These are phyloP conservation scores for Oscheius onirici DNA, from an alignment of 2,888 invertebrate species.

Conservation along the genomic window DNA sequence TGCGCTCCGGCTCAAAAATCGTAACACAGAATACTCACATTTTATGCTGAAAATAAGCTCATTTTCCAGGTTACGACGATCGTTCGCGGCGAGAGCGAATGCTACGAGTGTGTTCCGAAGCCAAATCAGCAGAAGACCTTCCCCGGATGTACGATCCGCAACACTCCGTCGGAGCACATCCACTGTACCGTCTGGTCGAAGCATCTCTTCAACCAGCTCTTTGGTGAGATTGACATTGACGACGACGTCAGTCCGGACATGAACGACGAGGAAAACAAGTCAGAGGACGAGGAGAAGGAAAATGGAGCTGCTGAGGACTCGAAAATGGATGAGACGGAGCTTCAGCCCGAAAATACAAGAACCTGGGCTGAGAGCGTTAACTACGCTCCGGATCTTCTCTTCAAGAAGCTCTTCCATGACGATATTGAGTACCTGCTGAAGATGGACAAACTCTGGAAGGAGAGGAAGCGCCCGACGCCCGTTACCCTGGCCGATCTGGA, in stretches of 20 bases:
- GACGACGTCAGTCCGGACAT: conserved; percentile 97
- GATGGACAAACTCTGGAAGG: conserved; percentile 96
- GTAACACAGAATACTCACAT: too few species aligned
- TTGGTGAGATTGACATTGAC: conserved; percentile 95
- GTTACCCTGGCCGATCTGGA: conserved; percentile 73
- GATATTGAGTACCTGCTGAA: conserved; percentile 92
- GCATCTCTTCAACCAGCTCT: conserved; percentile 96
- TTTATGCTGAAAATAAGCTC: background rate
- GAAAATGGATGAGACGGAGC: background rate
- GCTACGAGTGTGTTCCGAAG: conserved; percentile 93
- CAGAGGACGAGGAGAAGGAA: background rate
- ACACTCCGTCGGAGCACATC: conserved; percentile 97
- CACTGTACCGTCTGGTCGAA: conserved; percentile 99
- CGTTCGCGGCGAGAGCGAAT: conserved; percentile 86
- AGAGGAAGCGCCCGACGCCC: conserved; percentile 83
- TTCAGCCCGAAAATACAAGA: conserved; percentile 79
- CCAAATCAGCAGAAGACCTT: conserved; percentile 83
- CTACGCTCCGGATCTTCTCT: conserved; percentile 86
- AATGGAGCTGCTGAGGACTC: conserved; percentile 1
- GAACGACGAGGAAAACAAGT: conserved; percentile 79
- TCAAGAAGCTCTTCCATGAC: conserved; percentile 90
- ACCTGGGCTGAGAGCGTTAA: conserved; percentile 86
- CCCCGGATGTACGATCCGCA: conserved; percentile 97
- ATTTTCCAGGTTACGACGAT: conserved; percentile 58
- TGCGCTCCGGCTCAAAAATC: too few species aligned